Conservation (phyloP, 2,888 invertebrate species). For the Drepanosiphum platanoidis region DNA sequence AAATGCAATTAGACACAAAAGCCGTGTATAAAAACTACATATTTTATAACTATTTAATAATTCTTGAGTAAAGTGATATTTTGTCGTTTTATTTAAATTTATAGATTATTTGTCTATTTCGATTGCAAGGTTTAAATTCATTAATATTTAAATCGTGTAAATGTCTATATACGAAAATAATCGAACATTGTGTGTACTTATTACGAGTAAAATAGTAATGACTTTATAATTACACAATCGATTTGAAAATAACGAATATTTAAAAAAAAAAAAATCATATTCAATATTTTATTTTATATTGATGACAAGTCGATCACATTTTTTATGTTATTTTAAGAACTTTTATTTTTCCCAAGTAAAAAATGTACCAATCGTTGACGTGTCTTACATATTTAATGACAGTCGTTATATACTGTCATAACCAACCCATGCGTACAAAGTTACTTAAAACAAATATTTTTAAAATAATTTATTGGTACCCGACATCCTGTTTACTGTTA, state of each 20-base stretch:
- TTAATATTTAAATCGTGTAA: background rate
- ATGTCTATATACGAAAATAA: constrained; percentile 5
- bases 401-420: background rate
- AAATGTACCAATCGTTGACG: background rate
- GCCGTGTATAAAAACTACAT: no score
- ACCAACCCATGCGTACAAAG: background rate
- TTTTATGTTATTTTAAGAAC: constrained; percentile 2
- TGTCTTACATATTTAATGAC: background rate
- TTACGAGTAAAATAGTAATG: background rate
- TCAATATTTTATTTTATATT: background rate
- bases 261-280: background rate
- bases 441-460: background rate
- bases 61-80: no score
- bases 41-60: no score
- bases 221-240: constrained; percentile 7
- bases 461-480: background rate
- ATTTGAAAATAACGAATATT: constrained; percentile 10
- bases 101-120: no score
- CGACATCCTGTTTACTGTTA: background rate
- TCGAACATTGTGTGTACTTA: background rate
- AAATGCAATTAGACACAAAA: no score
- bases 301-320: background rate
- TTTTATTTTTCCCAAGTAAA: background rate
- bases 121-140: no score
- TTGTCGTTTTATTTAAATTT: no score